Evolutionary conservation across 2,797 vertebrate genomes (phyloP).

Genomic region (Sorex maritimensis): DNA sequence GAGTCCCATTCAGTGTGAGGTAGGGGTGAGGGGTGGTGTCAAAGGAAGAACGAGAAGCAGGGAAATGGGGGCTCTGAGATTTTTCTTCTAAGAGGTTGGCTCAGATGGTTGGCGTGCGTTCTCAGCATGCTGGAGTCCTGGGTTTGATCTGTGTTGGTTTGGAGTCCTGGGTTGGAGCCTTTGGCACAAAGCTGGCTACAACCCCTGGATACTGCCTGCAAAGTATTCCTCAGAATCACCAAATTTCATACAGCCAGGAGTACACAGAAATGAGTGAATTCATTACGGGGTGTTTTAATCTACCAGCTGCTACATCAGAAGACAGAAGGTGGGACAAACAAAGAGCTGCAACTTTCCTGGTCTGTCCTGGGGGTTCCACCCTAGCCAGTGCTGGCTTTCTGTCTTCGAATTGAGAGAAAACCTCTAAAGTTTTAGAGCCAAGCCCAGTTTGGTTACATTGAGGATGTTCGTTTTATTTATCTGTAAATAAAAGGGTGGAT

Average conservation of each 20-base stretch:
- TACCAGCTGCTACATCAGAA: neutral
- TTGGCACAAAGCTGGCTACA: too few species aligned
- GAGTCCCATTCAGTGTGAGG: neutral
- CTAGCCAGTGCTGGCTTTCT: neutral
- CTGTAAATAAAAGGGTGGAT: too few species aligned
- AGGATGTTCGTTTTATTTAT: too few species aligned
- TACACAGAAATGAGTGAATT: neutral
- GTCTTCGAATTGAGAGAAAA: neutral
- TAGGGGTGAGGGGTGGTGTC: neutral
- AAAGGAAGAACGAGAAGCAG: neutral
- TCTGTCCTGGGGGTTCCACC: neutral
- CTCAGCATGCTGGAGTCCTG: too few species aligned
- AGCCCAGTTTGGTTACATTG: neutral
- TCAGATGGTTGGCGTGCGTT: too few species aligned
- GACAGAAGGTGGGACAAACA: neutral
- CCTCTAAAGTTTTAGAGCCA: neutral
- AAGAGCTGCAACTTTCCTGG: neutral
- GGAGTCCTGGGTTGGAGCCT: too few species aligned
- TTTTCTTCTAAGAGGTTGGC: neutral
- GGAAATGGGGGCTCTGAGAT: neutral
- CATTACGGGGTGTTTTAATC: conserved; percentile 32
- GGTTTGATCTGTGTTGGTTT: too few species aligned
- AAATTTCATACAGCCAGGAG: conserved; percentile 24
- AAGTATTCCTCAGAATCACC: neutral
- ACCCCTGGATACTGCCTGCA: too few species aligned